Evolutionary conservation across 2,888 invertebrate species (phyloP).

Genomic region (Leucophora obtusa): DNA sequence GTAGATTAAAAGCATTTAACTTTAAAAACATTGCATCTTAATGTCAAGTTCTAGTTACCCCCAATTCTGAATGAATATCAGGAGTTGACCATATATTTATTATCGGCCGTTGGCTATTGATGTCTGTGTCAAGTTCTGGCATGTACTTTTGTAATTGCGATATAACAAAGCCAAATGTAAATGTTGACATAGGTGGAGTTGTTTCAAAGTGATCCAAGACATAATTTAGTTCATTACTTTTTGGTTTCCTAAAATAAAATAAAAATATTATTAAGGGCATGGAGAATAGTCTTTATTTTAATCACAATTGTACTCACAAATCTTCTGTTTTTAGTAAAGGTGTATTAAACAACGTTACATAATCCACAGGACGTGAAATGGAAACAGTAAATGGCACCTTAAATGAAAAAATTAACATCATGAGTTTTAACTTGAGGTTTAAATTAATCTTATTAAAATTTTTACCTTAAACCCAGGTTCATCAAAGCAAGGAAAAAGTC

Average conservation of each 20-base stretch:
- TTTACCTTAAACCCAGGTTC: conserved; percentile 87
- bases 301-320: conserved; percentile 80
- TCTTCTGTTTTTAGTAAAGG: conserved; percentile 81
- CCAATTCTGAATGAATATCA: conserved; percentile 78
- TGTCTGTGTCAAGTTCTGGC: conserved; percentile 30
- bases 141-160: conserved; percentile 81
- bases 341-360: conserved; percentile 83
- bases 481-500: conserved; percentile 90
- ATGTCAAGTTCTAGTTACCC: conserved; percentile 53
- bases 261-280: neutral
- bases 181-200: conserved; percentile 88
- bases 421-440: neutral
- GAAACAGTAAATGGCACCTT: conserved; percentile 86
- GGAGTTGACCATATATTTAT: conserved; percentile 79
- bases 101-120: conserved; percentile 66
- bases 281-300: neutral
- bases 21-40: neutral
- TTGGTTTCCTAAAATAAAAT: neutral
- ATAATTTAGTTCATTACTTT: conserved; percentile 76
- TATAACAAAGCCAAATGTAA: conserved; percentile 85
- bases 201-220: conserved; percentile 85
- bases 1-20: conserved; percentile 70
- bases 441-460: neutral
- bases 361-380: conserved; percentile 82
- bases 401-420: conserved; percentile 73